Percentiles rank a stretch among this genome's conserved stretches.
phyloP scores from a whole-genome alignment of 2,113 vertebrate species.

The Narcine bancroftii region DNA sequence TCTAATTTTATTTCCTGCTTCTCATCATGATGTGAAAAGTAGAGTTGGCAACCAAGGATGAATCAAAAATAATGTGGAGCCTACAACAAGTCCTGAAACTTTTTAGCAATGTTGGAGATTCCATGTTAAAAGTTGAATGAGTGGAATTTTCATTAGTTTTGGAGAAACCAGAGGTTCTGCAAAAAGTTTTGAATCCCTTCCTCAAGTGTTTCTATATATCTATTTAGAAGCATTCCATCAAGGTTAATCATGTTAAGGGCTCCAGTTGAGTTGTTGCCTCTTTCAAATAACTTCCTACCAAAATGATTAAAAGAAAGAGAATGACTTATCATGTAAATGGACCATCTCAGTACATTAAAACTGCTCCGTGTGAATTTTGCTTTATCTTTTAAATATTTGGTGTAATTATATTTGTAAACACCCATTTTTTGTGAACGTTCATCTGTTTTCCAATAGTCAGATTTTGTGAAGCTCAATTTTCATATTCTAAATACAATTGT shows the following conservation, averaged over 20 bases:
- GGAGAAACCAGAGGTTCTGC: background rate
- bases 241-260: background rate
- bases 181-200: constrained; percentile 6
- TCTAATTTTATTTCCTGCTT: constrained; percentile 17
- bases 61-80: background rate
- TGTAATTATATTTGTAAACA: background rate
- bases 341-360: background rate
- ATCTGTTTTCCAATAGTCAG: background rate
- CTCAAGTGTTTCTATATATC: background rate
- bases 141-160: background rate
- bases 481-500: background rate
- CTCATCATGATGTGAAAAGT: background rate
- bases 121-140: background rate
- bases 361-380: background rate
- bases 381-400: background rate
- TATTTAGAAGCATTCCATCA: background rate
- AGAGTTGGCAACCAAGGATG: constrained; percentile 4
- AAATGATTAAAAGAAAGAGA: background rate
- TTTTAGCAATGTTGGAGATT: background rate
- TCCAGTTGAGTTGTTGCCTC: background rate
- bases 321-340: background rate
- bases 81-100: background rate
- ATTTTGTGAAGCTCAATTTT: background rate
- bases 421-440: background rate
- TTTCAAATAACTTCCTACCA: background rate